Percentiles rank a stretch among this genome's conserved stretches.
These are phyloP conservation scores for Electrophaes corylata DNA, from an alignment of 2,888 invertebrate species.

Conservation along the genomic window DNA sequence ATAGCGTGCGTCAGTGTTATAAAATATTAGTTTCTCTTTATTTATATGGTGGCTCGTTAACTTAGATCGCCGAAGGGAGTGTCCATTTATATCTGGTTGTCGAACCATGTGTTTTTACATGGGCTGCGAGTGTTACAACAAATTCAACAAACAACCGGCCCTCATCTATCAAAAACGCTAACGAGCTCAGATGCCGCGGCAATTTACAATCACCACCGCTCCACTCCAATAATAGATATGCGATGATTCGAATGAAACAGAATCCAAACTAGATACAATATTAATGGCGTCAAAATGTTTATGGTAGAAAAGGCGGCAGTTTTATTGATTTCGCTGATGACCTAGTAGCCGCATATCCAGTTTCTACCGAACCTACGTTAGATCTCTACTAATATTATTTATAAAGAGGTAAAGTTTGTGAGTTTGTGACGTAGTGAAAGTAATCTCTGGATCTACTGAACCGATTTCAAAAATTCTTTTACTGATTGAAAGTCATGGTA, in stretches of 20 bases:
- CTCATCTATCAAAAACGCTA: constrained; percentile 83
- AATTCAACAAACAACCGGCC: constrained; percentile 80
- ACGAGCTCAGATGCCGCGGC: constrained; percentile 79
- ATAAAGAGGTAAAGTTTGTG: too few relatives aligned
- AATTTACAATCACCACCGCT: constrained; percentile 74
- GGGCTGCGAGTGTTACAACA: constrained; percentile 74
- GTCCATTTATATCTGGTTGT: constrained; percentile 79
- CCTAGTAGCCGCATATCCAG: constrained; percentile 17
- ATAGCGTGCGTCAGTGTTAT: constrained; percentile 62
- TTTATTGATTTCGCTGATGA: constrained; percentile 19
- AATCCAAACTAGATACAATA: constrained; percentile 30
- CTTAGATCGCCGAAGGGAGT: constrained; percentile 80
- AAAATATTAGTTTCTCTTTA: constrained; percentile 75
- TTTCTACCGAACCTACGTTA: neutral
- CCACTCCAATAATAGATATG: constrained; percentile 67
- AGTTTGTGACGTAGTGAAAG: too few relatives aligned
- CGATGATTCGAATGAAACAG: constrained; percentile 71
- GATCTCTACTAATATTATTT: too few relatives aligned
- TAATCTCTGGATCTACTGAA: too few relatives aligned
- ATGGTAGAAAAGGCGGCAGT: constrained; percentile 22
- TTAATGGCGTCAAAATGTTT: constrained; percentile 34
- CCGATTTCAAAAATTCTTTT: too few relatives aligned
- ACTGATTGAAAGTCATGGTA: too few relatives aligned
- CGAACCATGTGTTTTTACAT: constrained; percentile 80
- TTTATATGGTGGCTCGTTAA: constrained; percentile 82